phyloP scores from a whole-genome alignment of 2,797 vertebrate species.

The Notoglanidium macrostoma region DNA sequence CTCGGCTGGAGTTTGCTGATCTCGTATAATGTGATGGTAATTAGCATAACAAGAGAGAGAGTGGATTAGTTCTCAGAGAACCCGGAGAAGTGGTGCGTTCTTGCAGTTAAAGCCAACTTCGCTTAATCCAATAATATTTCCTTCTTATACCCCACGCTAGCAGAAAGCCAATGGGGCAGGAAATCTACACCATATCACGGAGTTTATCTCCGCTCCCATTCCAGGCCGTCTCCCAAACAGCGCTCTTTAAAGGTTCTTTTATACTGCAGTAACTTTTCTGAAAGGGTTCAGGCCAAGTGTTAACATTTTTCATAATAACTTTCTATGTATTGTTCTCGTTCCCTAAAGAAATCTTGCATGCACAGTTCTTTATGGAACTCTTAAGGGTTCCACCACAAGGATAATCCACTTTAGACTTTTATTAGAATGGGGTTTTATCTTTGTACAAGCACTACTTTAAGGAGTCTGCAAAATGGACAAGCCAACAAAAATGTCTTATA shows the following conservation, averaged over 20 bases:
- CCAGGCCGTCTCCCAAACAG: background rate
- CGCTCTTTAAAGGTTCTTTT: background rate
- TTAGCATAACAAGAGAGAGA: constrained; percentile 19
- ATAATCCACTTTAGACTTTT: no score
- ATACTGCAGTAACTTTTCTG: background rate
- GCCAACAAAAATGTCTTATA: background rate
- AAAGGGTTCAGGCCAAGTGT: background rate
- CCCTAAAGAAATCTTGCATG: background rate
- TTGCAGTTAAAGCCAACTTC: constrained; percentile 10
- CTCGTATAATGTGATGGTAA: constrained; percentile 24
- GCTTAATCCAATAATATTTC: constrained; percentile 33
- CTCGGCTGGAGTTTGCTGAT: constrained; percentile 23
- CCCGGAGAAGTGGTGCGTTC: background rate
- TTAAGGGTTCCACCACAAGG: background rate
- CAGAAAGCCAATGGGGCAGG: background rate
- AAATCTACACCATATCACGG: background rate
- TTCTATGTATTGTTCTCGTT: background rate
- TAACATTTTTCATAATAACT: background rate
- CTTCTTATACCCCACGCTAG: background rate
- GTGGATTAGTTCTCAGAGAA: background rate
- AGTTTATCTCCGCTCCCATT: background rate
- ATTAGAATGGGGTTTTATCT: no score
- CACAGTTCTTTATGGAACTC: background rate
- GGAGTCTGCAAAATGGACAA: background rate
- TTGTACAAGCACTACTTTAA: no score